Evolutionary conservation across 2,797 vertebrate species (phyloP), one percentile per base, ranked within the genome.

Genomic region (Bovichtus diacanthus): DNA sequence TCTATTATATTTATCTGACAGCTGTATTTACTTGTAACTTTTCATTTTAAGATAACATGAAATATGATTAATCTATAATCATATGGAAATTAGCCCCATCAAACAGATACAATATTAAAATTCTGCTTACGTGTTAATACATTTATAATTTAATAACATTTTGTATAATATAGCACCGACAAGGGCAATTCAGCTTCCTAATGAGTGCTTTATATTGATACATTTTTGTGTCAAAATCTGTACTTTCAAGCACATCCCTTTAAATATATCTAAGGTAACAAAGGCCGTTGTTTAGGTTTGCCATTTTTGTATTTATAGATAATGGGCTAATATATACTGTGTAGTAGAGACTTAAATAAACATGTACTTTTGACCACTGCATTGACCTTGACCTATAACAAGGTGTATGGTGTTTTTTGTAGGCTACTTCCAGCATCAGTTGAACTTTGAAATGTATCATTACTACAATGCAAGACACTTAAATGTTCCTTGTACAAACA

Each of bases 361-460:
- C 27, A 49, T 53, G 44, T 11, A 54, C 31, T 36, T 67, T 63
- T 70, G 54, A 65, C 36, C 55, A 3, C 6, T 21, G 11, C 2
- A 0, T 18, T 54, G 38, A 68, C 6, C 16, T 43, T n/a, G n/a
- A n/a, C n/a, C n/a, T n/a, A n/a, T n/a, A 59, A 27, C 13, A 44
- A 21, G 21, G 34, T 29, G 9, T 31, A 34, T 59, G 39, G 3
- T 21, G 29, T 70, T 44, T 69, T 36, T 53, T 51, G 47, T 25
- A 39, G 31, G 31, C 31, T 9, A 34, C 13, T 49, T 73, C 59
- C 70, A 78, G 76, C 55, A 74, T 83, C 58, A 80, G 10, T 13
- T 85, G 68, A 82, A 85, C 74, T 84, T 82, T 86, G 10, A 85
- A 51, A 11, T 56, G 21, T 46, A 21, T 71, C n/a, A 43, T 73